Evolutionary conservation across 2,888 invertebrate species (phyloP), one percentile per base, ranked within the genome.

Genomic region (Trypoxylon attenuatum): DNA sequence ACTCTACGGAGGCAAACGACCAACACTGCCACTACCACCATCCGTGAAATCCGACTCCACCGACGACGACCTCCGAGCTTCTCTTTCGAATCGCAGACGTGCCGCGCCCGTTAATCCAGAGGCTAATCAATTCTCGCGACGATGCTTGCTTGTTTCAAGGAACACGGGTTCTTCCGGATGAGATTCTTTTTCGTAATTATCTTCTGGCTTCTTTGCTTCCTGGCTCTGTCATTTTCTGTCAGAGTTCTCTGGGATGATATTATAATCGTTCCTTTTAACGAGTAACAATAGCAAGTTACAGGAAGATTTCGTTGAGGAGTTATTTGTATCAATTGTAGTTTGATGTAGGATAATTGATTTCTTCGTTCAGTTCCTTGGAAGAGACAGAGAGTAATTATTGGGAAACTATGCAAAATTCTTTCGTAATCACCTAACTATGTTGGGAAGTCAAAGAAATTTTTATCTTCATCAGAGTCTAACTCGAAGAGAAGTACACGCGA

Each of bases 21-120:
- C 38, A 27, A 15, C 56, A 33, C 13, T 47, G 52, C 15, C 53
- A 22, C 29, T 38, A 58, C 21, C 50, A 18, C 43, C 45, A 18
- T 19, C 57, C 47, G 49, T 57, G 58, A 71, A 61, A 63, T 71
- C 65, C 58, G 61, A 65, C 69, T 69, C 58, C 64, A 61, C 59
- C 49, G 43, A 43, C 60, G 23, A 21, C 49, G 45, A 53, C 33
- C 49, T 52, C 53, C 39, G 29, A 22, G 18, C 33, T 47, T 47
- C 54, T 74, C 59, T 73, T 68, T 53, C 58, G 52, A 65, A 61
- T 73, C 66, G 55, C 65, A 58, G 54, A 59, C 72, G 69, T 65
- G 76, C 76, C 77, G 77, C 72, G 62, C 75, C 76, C 79, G 77
- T 67, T 79, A 70, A 80, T 77, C 72, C 76, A 70, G 63, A 43